Percentiles rank a stretch among this genome's conserved stretches.
phyloP scores from a whole-genome alignment of 2,888 invertebrate species.

The Ennomos quercinarius region DNA sequence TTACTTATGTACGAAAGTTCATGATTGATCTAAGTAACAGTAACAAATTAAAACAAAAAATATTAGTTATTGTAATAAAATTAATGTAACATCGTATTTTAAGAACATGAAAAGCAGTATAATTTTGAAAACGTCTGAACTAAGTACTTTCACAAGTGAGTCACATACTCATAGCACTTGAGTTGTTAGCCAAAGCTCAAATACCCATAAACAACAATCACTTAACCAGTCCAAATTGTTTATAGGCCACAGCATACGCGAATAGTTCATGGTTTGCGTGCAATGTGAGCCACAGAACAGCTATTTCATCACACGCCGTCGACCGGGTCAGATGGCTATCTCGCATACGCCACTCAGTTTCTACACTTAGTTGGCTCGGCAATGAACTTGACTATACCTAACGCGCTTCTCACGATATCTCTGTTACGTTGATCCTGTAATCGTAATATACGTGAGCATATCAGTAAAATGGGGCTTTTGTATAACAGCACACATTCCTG shows the following conservation, averaged over 20 bases:
- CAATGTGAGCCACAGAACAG: constrained; percentile 74
- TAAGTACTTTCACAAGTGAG: too few species aligned
- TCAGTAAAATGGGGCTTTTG: constrained; percentile 15
- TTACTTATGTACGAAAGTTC: too few species aligned
- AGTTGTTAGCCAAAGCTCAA: not conserved
- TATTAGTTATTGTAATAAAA: too few species aligned
- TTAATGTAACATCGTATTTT: too few species aligned
- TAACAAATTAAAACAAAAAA: too few species aligned
- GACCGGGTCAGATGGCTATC: constrained; percentile 71
- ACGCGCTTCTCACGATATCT: constrained; percentile 40
- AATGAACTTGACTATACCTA: constrained; percentile 41
- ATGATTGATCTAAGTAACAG: too few species aligned
- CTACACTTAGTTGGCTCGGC: constrained; percentile 42
- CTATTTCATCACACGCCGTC: constrained; percentile 60
- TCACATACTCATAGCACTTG: not conserved
- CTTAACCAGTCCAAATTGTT: constrained; percentile 16
- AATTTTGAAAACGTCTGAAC: too few species aligned
- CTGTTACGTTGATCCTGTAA: constrained; percentile 40
- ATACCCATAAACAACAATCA: constrained; percentile 12
- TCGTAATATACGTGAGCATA: constrained; percentile 19
- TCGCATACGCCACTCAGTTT: constrained; percentile 32
- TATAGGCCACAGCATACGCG: constrained; percentile 52
- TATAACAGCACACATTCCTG: constrained; percentile 20
- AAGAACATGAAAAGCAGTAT: too few species aligned
- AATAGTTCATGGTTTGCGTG: constrained; percentile 66